Conservation (phyloP, 1,140 invertebrate species). For the Elymnias hypermnestra region DNA sequence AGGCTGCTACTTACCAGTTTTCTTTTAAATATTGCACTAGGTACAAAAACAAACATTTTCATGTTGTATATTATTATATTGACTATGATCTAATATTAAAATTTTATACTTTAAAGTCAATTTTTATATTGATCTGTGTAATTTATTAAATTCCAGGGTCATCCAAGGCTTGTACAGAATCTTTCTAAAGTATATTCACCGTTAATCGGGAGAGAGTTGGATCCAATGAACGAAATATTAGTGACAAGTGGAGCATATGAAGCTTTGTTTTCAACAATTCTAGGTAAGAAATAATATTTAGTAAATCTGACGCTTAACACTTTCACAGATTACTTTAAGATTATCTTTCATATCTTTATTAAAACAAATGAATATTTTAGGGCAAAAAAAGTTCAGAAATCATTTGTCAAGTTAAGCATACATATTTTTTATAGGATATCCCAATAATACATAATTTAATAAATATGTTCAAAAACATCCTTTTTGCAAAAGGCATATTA, state of each 20-base stretch:
- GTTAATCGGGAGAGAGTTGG: conserved; percentile 83
- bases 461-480: too few species aligned
- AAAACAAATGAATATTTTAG: too few species aligned
- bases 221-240: conserved; percentile 90
- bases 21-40: too few species aligned
- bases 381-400: too few species aligned
- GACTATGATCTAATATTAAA: neutral
- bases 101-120: neutral
- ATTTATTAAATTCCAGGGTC: conserved; percentile 83
- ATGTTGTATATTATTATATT: conserved; percentile 23
- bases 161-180: conserved; percentile 91
- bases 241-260: conserved; percentile 96
- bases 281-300: conserved; percentile 38
- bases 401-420: too few species aligned
- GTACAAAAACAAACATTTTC: neutral
- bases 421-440: too few species aligned
- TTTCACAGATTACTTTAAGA: too few species aligned
- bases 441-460: too few species aligned
- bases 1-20: too few species aligned
- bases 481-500: too few species aligned
- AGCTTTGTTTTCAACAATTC: conserved; percentile 88
- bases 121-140: neutral
- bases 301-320: too few species aligned
- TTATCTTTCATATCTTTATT: too few species aligned
- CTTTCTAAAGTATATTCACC: conserved; percentile 91